These are phyloP conservation scores for Calycopis cecrops DNA, from an alignment of 1,140 invertebrate genomes.

Conservation along the genomic window DNA sequence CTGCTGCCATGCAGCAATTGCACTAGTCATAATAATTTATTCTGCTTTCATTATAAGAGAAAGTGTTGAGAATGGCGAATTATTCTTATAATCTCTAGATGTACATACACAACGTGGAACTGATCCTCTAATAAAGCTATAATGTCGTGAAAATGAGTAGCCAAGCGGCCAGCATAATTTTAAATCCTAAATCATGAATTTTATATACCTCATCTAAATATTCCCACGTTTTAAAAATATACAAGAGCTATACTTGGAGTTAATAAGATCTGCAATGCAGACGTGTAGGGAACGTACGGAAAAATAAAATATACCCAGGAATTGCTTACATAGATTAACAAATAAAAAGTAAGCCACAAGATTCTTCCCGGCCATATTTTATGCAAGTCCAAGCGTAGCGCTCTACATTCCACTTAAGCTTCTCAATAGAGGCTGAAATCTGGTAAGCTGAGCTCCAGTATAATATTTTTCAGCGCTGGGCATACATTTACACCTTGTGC, in stretches of 20 bases:
- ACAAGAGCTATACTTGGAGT: slow-evolving; percentile 2
- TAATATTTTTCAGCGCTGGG: slow-evolving; percentile 22
- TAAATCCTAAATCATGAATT: no score
- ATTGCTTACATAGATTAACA: slow-evolving; percentile 11
- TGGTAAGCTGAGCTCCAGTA: slow-evolving; percentile 26
- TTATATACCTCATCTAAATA: no score
- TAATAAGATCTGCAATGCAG: slow-evolving; percentile 8
- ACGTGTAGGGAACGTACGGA: slow-evolving; percentile 2
- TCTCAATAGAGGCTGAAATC: slow-evolving; percentile 28
- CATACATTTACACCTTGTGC: not conserved
- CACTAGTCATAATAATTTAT: no score
- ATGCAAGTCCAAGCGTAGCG: slow-evolving; percentile 20
- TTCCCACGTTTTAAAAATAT: not conserved
- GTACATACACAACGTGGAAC: no score
- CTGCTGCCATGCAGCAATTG: no score
- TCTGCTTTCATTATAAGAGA: no score
- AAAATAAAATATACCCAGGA: slow-evolving; percentile 8
- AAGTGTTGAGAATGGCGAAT: no score
- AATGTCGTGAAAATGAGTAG: no score
- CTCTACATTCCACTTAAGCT: slow-evolving; percentile 28
- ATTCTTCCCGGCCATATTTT: slow-evolving; percentile 17
- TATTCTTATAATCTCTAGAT: no score
- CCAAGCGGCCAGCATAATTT: no score
- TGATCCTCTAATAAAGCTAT: no score
- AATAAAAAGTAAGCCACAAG: slow-evolving; percentile 12